These are phyloP conservation scores for Carcharodon carcharias DNA, from an alignment of 2,797 vertebrate genomes.

Conservation along the genomic window DNA sequence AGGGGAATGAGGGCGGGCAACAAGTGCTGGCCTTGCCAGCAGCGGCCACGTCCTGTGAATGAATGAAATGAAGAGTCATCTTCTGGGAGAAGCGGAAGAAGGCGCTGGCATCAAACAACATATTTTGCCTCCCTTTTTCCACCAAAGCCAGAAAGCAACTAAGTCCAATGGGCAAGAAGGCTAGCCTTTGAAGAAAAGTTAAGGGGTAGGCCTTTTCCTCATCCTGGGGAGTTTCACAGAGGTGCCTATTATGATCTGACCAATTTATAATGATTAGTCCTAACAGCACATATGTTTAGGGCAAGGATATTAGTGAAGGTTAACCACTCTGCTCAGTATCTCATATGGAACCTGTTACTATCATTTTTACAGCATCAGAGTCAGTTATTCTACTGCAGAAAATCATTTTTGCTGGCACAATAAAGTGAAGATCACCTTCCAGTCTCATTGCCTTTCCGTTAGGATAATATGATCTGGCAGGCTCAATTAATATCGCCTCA, in stretches of 20 bases:
- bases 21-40: too few species aligned
- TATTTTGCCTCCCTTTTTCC: not conserved
- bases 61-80: too few species aligned
- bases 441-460: slow-evolving; percentile 29
- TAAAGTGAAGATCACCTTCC: slow-evolving; percentile 23
- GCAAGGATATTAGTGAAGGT: slow-evolving; percentile 23
- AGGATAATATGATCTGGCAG: slow-evolving; percentile 24
- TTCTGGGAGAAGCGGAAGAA: too few species aligned
- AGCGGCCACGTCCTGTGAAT: too few species aligned
- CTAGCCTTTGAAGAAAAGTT: not conserved
- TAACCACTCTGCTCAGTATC: not conserved
- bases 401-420: slow-evolving; percentile 10
- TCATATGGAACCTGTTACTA: slow-evolving; percentile 22
- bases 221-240: not conserved
- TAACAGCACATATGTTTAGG: slow-evolving; percentile 20
- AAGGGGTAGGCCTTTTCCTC: not conserved
- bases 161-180: not conserved
- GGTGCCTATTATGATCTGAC: not conserved
- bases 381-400: slow-evolving; percentile 19
- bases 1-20: too few species aligned
- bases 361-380: not conserved
- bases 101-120: not conserved
- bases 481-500: slow-evolving; percentile 24
- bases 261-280: not conserved
- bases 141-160: not conserved